Evolutionary conservation across 2,888 invertebrate genomes (phyloP).

Genomic region (Siphlonurus alternatus): DNA sequence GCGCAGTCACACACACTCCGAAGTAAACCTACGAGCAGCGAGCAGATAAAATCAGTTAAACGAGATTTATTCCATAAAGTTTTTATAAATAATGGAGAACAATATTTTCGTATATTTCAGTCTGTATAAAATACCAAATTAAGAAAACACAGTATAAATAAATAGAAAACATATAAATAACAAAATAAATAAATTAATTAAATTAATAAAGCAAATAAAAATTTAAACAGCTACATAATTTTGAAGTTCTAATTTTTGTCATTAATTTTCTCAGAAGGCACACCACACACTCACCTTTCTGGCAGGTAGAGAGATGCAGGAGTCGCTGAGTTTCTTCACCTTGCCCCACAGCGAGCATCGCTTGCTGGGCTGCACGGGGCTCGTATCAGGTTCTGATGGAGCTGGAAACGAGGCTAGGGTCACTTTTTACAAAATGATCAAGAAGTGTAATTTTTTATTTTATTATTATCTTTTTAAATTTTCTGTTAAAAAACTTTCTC

Average conservation of each 20-base stretch:
- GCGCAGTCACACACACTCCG: conserved; percentile 70
- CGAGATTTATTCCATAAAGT: too few species aligned
- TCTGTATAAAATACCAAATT: background rate
- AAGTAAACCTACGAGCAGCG: conserved; percentile 89
- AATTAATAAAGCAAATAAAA: background rate
- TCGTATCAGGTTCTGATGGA: background rate
- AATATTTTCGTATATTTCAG: background rate
- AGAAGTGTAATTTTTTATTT: too few species aligned
- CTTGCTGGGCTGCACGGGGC: background rate
- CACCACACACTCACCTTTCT: background rate
- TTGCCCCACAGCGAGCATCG: background rate
- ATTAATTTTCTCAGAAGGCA: background rate
- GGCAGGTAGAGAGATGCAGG: background rate
- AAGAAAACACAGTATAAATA: background rate
- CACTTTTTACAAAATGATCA: too few species aligned
- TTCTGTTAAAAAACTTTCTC: too few species aligned
- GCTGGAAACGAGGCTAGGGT: too few species aligned
- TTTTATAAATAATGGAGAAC: conserved; percentile 22
- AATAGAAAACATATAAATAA: background rate
- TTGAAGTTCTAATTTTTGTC: background rate
- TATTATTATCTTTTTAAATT: too few species aligned
- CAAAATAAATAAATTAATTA: background rate
- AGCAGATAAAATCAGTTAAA: too few species aligned
- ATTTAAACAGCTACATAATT: background rate
- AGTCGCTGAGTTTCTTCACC: background rate